A percentile compares a stretch with the other conserved stretches of the same genome.
Conservation (phyloP, 2,797 vertebrate genomes). For the Manis crassicaudata region DNA sequence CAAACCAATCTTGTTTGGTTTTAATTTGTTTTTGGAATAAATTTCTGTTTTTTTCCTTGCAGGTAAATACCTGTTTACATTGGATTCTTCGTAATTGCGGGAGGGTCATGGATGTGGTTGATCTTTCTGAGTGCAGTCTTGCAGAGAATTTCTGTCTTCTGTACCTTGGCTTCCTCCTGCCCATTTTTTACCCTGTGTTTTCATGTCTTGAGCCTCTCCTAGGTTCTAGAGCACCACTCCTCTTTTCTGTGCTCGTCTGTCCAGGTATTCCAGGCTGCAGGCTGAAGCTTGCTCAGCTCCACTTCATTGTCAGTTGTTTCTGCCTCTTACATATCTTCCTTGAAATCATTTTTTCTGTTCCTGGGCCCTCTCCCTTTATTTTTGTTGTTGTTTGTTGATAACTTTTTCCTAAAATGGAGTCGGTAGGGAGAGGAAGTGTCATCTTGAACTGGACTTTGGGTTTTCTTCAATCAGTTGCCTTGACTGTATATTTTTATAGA, state of each 20-base stretch:
- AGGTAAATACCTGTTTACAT: neutral
- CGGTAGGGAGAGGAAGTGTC: neutral
- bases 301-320: neutral
- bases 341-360: neutral
- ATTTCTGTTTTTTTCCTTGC: neutral
- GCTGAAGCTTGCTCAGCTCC: neutral
- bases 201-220: neutral
- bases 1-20: neutral
- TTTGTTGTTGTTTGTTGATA: neutral
- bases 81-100: neutral
- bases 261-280: neutral
- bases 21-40: neutral
- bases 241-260: neutral
- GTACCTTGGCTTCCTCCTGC: neutral
- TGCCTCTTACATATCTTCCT: neutral
- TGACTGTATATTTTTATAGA: neutral
- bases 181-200: neutral
- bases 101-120: neutral
- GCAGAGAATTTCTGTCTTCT: neutral
- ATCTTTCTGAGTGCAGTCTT: neutral
- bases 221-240: neutral
- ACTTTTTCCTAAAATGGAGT: neutral
- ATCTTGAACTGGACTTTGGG: neutral
- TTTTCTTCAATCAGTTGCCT: neutral
- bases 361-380: neutral